phyloP scores from a whole-genome alignment of 2,888 invertebrate genomes.

The Apotomis betuletana region DNA sequence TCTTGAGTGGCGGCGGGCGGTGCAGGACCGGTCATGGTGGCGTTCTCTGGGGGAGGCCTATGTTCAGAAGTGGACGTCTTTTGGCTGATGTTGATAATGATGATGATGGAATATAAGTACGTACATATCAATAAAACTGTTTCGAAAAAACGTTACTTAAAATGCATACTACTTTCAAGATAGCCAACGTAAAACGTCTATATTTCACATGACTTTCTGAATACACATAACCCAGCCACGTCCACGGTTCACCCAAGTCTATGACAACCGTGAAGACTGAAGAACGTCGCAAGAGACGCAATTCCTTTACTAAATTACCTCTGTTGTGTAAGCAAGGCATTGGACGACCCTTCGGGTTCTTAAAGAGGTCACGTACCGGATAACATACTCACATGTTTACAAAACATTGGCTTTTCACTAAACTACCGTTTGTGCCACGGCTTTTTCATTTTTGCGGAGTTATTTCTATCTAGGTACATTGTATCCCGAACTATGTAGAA shows the following conservation, averaged over 20 bases:
- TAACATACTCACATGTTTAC: conserved; percentile 2
- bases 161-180: not conserved
- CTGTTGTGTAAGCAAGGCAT: conserved; percentile 1
- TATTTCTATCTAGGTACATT: too few species aligned
- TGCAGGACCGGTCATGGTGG: too few species aligned
- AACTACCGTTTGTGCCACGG: not conserved
- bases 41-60: too few species aligned
- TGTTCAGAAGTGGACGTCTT: too few species aligned
- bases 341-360: conserved; percentile 6
- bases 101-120: too few species aligned
- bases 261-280: not conserved
- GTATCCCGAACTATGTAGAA: too few species aligned
- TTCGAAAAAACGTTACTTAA: not conserved
- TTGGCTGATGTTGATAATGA: too few species aligned
- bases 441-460: not conserved
- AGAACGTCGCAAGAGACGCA: not conserved
- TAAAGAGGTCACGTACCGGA: conserved; percentile 6
- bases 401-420: not conserved
- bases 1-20: too few species aligned
- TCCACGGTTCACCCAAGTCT: not conserved
- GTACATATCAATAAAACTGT: not conserved
- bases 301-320: not conserved
- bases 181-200: not conserved
- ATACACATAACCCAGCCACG: not conserved
- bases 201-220: conserved; percentile 1